phyloP scores from a whole-genome alignment of 1,140 invertebrate species.

The Neuroterus valhalla region DNA sequence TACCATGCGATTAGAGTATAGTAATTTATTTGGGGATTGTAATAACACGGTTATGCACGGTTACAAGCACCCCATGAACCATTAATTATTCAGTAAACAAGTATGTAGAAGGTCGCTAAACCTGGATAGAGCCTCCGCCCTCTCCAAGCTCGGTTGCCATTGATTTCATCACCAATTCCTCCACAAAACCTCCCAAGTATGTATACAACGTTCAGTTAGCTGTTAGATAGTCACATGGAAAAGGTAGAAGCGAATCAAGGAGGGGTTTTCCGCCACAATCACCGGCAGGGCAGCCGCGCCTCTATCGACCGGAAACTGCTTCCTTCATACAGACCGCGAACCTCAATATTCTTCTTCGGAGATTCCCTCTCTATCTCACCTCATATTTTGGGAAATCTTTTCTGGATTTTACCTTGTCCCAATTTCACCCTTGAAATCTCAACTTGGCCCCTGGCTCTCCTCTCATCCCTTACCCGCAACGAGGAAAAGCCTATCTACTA shows the following conservation, averaged over 20 bases:
- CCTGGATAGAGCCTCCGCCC: conserved; percentile 36
- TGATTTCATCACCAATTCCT: conserved; percentile 27
- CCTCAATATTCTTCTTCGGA: conserved; percentile 18
- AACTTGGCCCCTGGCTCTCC: conserved; percentile 7
- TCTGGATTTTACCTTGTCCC: no score
- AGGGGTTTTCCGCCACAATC: conserved; percentile 35
- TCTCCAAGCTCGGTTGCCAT: conserved; percentile 44
- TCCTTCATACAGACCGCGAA: neutral
- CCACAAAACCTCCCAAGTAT: neutral
- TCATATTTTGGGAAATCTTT: neutral
- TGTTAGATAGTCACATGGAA: conserved; percentile 9
- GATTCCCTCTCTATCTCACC: conserved; percentile 22
- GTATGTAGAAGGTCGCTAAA: conserved; percentile 31
- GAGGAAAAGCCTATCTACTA: no score
- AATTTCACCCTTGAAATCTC: no score
- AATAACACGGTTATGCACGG: no score
- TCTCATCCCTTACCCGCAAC: neutral
- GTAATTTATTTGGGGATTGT: neutral
- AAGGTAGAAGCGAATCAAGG: conserved; percentile 15
- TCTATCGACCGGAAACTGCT: conserved; percentile 69
- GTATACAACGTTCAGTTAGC: neutral
- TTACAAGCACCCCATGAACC: conserved; percentile 5
- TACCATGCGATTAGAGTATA: neutral
- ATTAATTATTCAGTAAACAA: conserved; percentile 47
- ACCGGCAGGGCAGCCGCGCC: conserved; percentile 63